Conservation (phyloP, 2,888 invertebrate genomes). For the Argyresthia goedartella region DNA sequence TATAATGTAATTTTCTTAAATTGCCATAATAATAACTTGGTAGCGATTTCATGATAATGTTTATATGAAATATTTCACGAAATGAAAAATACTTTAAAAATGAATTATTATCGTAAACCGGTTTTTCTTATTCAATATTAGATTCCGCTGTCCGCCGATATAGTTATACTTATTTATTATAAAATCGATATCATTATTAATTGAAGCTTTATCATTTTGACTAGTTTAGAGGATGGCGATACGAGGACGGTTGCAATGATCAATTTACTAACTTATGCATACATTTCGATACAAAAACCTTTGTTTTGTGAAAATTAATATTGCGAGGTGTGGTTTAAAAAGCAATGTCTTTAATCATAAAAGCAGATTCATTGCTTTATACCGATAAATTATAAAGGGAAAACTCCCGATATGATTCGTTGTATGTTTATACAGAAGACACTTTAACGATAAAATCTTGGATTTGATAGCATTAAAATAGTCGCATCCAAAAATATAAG, state of each 20-base stretch:
- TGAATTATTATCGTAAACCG: no score
- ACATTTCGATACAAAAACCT: slow-evolving; percentile 42
- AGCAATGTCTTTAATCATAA: slow-evolving; percentile 30
- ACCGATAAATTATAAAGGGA: slow-evolving; percentile 15
- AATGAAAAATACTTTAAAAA: no score
- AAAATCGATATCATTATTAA: slow-evolving; percentile 5
- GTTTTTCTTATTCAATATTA: background rate
- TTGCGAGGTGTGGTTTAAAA: slow-evolving; percentile 52
- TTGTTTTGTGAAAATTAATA: slow-evolving; percentile 49
- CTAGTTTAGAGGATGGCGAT: slow-evolving; percentile 72
- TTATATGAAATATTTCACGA: no score
- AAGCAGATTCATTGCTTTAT: slow-evolving; percentile 7
- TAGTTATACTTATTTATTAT: slow-evolving; percentile 16
- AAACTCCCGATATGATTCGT: slow-evolving; percentile 10
- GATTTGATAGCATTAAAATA: slow-evolving; percentile 45
- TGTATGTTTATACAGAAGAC: slow-evolving; percentile 7
- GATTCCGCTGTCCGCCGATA: slow-evolving; percentile 32
- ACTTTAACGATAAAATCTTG: slow-evolving; percentile 41
- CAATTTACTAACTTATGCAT: slow-evolving; percentile 39
- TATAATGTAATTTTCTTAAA: no score
- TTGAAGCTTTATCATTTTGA: slow-evolving; percentile 39
- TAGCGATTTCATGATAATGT: no score
- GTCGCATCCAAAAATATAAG: slow-evolving; percentile 65
- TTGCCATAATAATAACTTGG: no score
- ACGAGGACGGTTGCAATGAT: slow-evolving; percentile 63